A percentile compares a stretch with the other conserved stretches of the same genome.
These are phyloP conservation scores for Apantesis nais DNA, from an alignment of 2,888 invertebrate genomes.

Conservation along the genomic window DNA sequence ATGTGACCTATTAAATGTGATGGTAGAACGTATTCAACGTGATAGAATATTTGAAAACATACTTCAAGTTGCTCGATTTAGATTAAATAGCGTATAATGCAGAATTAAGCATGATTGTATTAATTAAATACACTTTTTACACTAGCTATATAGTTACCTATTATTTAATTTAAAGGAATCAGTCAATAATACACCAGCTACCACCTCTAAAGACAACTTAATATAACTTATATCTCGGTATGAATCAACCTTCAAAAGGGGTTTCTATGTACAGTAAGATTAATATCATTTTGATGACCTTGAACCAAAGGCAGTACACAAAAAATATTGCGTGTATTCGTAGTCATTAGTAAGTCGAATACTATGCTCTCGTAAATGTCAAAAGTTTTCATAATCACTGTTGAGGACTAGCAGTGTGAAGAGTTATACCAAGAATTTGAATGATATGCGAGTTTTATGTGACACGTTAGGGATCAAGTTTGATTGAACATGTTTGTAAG, in stretches of 20 bases:
- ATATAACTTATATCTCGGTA: conserved; percentile 21
- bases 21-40: not conserved
- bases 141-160: not conserved
- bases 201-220: conserved; percentile 12
- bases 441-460: conserved; percentile 1
- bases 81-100: not conserved
- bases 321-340: conserved; percentile 42
- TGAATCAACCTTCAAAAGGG: conserved; percentile 37
- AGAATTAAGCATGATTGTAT: not conserved
- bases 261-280: conserved; percentile 29
- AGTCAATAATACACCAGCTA: not conserved
- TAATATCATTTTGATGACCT: conserved; percentile 37
- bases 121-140: not conserved
- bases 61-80: not conserved
- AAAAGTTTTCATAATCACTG: conserved; percentile 34
- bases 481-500: conserved; percentile 31
- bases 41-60: not conserved
- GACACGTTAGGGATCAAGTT: conserved; percentile 39
- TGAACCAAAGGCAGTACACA: conserved; percentile 35
- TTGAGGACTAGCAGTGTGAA: conserved; percentile 9
- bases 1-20: no score
- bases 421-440: conserved; percentile 8
- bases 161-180: not conserved
- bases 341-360: conserved; percentile 41
- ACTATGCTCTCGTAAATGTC: conserved; percentile 37